Conservation (phyloP, 2,888 invertebrate species). For the Lamproptera curius region DNA sequence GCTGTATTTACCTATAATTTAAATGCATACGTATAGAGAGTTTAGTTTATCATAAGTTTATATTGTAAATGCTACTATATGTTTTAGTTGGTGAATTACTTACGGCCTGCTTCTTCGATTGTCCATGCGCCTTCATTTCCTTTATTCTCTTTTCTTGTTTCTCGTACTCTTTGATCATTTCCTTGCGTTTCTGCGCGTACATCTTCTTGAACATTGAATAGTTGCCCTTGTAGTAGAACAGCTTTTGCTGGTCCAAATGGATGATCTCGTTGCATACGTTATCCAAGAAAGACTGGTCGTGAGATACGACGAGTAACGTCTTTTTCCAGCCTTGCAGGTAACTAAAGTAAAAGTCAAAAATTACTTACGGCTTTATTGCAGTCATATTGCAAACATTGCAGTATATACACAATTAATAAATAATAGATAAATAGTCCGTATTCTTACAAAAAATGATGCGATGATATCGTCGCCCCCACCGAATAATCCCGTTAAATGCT, state of each 20-base stretch:
- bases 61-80: no score
- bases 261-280: constrained; percentile 99
- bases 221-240: constrained; percentile 98
- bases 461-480: no score
- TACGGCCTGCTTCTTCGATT: constrained; percentile 95
- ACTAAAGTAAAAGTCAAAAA: constrained; percentile 61
- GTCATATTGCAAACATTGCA: no score
- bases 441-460: no score
- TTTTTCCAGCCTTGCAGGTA: constrained; percentile 99
- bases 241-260: constrained; percentile 95
- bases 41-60: no score
- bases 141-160: constrained; percentile 98
- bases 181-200: constrained; percentile 96
- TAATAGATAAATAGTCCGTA: no score
- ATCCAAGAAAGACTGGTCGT: constrained; percentile 99
- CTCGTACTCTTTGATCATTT: constrained; percentile 97
- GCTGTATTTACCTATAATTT: no score
- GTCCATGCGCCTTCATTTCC: constrained; percentile 95
- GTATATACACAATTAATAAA: no score
- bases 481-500: no score
- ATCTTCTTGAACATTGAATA: constrained; percentile 99
- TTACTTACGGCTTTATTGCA: no score
- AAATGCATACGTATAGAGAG: no score
- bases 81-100: constrained; percentile 37
- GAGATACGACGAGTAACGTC: constrained; percentile 97